Conservation (phyloP, 2,113 vertebrate species). For the Macroglossus sobrinus region DNA sequence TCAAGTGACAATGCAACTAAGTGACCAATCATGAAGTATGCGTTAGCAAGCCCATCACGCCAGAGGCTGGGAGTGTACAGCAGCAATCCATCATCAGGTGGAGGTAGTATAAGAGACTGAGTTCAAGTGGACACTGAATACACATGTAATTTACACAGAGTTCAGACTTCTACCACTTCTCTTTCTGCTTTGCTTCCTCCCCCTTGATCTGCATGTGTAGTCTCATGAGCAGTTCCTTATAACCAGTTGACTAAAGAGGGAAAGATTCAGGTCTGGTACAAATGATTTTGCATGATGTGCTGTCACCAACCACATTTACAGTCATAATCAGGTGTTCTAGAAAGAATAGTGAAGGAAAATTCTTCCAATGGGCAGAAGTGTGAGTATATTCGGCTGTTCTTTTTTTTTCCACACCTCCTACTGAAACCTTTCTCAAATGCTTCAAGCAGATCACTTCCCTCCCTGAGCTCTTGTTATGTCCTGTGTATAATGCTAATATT, state of each 20-base stretch:
- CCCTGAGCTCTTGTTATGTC: background rate
- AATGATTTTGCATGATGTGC: background rate
- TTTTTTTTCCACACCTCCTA: background rate
- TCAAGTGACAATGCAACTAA: background rate
- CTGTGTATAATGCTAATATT: background rate
- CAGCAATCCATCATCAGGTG: background rate
- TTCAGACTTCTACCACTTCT: background rate
- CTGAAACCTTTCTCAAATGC: background rate
- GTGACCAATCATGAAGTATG: background rate
- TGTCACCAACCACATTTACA: background rate
- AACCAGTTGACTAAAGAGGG: background rate
- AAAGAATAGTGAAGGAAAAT: background rate
- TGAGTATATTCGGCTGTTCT: background rate
- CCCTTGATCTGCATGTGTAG: background rate
- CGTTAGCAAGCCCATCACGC: background rate
- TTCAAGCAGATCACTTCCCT: background rate
- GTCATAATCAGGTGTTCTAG: background rate
- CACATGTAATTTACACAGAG: background rate
- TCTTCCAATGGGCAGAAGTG: background rate
- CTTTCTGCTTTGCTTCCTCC: background rate
- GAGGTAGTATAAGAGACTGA: background rate
- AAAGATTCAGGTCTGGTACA: background rate
- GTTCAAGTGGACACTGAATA: background rate
- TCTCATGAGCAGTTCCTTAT: background rate
- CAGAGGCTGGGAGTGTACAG: background rate